Evolutionary conservation across 1,140 invertebrate species (phyloP).

Genomic region (Aphidius gifuensis): DNA sequence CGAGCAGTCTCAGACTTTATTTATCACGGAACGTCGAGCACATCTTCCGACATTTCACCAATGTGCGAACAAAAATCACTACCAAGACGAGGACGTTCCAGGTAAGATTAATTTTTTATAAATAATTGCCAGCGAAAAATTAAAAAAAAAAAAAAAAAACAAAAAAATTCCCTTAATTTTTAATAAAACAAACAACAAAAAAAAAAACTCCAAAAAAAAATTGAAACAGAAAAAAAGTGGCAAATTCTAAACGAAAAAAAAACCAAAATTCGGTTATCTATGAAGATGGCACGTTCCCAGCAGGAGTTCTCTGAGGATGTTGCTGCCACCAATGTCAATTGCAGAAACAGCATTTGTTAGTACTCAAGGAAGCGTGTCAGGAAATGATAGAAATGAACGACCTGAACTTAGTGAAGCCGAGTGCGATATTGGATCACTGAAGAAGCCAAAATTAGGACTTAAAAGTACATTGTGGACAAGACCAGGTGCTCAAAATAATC

Average conservation of each 20-base stretch:
- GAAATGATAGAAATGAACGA: constrained; percentile 49
- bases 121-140: constrained; percentile 4
- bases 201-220: constrained; percentile 2
- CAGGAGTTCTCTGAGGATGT: constrained; percentile 59
- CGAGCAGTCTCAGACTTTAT: constrained; percentile 65
- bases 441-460: constrained; percentile 69
- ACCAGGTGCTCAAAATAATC: constrained; percentile 60
- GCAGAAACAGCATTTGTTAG: constrained; percentile 61
- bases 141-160: not conserved
- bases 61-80: constrained; percentile 76
- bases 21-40: constrained; percentile 74
- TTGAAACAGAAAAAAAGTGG: not conserved
- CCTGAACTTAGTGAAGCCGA: constrained; percentile 67
- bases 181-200: not conserved
- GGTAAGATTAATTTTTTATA: constrained; percentile 49
- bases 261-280: constrained; percentile 19
- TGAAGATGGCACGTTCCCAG: constrained; percentile 62
- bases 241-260: constrained; percentile 12
- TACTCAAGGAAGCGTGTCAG: constrained; percentile 38
- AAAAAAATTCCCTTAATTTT: constrained; percentile 5
- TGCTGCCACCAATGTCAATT: constrained; percentile 62
- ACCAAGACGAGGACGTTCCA: constrained; percentile 66
- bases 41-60: constrained; percentile 73
- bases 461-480: constrained; percentile 71
- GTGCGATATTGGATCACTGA: constrained; percentile 73